Base-by-base conservation (phyloP, 1,140 invertebrate species). In the Drosophila lini region DNA sequence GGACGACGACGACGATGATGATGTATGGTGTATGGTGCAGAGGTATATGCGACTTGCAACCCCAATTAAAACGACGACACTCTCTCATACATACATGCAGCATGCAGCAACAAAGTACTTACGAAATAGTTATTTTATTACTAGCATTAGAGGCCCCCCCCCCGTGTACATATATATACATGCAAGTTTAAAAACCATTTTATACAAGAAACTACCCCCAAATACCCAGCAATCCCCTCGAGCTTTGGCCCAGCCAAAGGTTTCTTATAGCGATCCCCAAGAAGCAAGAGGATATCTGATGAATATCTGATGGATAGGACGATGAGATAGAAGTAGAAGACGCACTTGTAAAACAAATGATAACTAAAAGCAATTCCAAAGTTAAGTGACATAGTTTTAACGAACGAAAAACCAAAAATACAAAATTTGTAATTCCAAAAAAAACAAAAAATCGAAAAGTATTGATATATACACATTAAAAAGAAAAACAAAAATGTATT, bases 361-460 rank as follows among this genome's bases (percentile, higher is more conserved):
- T 65, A 88, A 88, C 83, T 88, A 88, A 88, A 88, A 88, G 83
- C 83, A 88, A 88, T 88, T 88, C 83, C 83, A 88, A 88, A 88
- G 75, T 78, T 88, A 88, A 88, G 83, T 88, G 83, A 88, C 83
- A 88, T 88, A 88, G 83, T 83, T 88, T 88, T 78, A 78, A 78
- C 28, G 38, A 74, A 74, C 36, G n/a, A 73, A 63, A 71, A 42
- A 71, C 34, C n/a, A 47, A 57, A 62, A 50, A 52, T 68, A 60
- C 57, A 62, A 74, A 55, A 82, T 74, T 84, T 79, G 64, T 86
- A 86, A 86, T 64, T 86, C 80, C 80, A 84, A 74, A 79, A 79
- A 47, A 80, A 78, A 63, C 9, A 80, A 52, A 64, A 83, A 81
- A 85, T 71, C 48, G 70, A 80, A 47, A 76, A 80, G 79, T 86